phyloP scores from a whole-genome alignment of 2,797 vertebrate genomes.

The Lutra lutra region DNA sequence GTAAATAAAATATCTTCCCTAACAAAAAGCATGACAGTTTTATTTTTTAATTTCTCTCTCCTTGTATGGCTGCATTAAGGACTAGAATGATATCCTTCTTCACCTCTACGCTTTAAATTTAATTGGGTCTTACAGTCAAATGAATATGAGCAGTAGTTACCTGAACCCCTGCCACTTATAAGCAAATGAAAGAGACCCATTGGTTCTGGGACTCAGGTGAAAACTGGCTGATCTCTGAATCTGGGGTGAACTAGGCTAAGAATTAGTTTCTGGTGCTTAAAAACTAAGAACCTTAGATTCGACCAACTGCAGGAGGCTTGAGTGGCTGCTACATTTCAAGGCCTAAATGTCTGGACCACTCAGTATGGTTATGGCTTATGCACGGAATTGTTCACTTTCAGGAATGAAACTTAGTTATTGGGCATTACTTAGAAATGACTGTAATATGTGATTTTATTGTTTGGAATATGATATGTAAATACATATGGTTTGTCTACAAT shows the following conservation, averaged over 20 bases:
- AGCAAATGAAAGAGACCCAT: slow-evolving; percentile 17
- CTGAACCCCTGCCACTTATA: neutral
- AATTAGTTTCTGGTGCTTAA: neutral
- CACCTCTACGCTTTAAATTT: neutral
- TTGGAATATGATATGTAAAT: neutral
- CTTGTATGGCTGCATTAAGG: neutral
- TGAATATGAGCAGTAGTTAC: neutral
- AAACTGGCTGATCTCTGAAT: neutral
- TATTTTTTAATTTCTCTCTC: slow-evolving; percentile 4
- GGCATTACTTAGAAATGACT: neutral
- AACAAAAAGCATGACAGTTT: neutral
- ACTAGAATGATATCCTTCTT: neutral
- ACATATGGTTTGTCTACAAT: neutral
- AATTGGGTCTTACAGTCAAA: neutral
- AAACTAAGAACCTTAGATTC: neutral
- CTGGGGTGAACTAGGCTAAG: neutral
- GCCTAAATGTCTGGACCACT: neutral
- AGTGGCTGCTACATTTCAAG: neutral
- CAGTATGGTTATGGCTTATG: neutral
- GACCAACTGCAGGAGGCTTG: neutral
- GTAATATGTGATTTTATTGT: neutral
- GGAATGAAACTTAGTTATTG: neutral
- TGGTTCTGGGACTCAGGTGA: neutral
- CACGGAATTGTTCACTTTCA: neutral
- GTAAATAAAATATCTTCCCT: slow-evolving; percentile 11